Evolutionary conservation across 2,797 vertebrate species (phyloP).

Genomic region (Pipistrellus pipistrellus): DNA sequence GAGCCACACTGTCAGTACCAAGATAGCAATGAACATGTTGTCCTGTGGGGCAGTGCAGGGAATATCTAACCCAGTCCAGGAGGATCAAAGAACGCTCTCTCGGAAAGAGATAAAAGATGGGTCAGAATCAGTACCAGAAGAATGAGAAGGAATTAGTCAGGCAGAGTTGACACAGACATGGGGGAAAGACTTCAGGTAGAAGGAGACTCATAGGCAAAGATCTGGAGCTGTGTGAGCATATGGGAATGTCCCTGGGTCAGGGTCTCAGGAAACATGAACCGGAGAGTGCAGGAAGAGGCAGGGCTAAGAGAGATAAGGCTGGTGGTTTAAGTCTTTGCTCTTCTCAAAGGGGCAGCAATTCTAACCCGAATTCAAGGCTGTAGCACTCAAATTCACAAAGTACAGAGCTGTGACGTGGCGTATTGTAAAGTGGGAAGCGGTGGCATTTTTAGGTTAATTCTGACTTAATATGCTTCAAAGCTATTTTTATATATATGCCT

Average conservation of each 20-base stretch:
- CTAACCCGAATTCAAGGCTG: neutral
- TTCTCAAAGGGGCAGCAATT: neutral
- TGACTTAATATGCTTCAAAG: constrained; percentile 79
- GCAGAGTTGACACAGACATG: neutral
- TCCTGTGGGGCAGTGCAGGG: neutral
- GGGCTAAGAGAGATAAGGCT: neutral
- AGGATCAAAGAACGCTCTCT: neutral
- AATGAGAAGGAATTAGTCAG: neutral
- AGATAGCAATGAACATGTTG: neutral
- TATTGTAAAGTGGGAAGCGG: constrained; percentile 11
- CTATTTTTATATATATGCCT: constrained; percentile 75
- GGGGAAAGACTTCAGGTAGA: neutral
- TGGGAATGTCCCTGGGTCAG: neutral
- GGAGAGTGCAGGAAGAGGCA: neutral
- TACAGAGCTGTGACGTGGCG: neutral
- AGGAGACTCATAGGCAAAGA: neutral
- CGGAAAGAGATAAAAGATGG: neutral
- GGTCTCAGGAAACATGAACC: neutral
- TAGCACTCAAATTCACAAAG: neutral
- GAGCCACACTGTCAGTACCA: neutral
- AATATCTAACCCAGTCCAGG: neutral
- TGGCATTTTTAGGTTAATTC: constrained; percentile 81
- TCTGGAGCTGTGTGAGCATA: neutral
- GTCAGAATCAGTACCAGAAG: neutral
- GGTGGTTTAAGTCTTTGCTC: neutral